A percentile compares a stretch with the other conserved stretches of the same genome.
Conservation (phyloP, 2,113 vertebrate species). For the Takifugu bimaculatus region DNA sequence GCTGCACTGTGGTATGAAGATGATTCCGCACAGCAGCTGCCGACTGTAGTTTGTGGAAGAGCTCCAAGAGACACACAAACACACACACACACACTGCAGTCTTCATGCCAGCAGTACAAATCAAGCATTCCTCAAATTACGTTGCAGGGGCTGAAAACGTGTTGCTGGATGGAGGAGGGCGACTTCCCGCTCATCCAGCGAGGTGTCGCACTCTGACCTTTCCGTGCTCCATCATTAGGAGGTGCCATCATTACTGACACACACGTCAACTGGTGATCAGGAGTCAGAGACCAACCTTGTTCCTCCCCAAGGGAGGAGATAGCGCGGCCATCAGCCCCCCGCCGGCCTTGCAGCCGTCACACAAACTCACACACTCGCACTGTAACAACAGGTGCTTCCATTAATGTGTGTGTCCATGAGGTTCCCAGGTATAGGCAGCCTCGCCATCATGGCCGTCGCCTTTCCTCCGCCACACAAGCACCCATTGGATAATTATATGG, state of each 20-base stretch:
- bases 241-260: slow-evolving; percentile 30
- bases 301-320: slow-evolving; percentile 14
- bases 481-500: too few relatives aligned
- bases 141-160: slow-evolving; percentile 14
- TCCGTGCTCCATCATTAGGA: slow-evolving; percentile 51
- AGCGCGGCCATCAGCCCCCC: slow-evolving; percentile 53
- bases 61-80: slow-evolving; percentile 26
- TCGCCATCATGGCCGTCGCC: too few relatives aligned
- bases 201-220: slow-evolving; percentile 37
- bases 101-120: slow-evolving; percentile 23
- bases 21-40: slow-evolving; percentile 52
- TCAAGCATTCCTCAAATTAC: slow-evolving; percentile 18
- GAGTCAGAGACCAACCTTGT: slow-evolving; percentile 40
- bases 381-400: too few relatives aligned
- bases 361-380: slow-evolving; percentile 3
- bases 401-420: too few relatives aligned
- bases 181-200: slow-evolving; percentile 5
- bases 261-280: slow-evolving; percentile 40
- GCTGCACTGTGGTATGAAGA: slow-evolving; percentile 42
- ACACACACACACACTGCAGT: slow-evolving; percentile 12
- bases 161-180: slow-evolving; percentile 7
- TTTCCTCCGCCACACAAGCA: too few relatives aligned
- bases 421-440: too few relatives aligned
- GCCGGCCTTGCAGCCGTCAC: slow-evolving; percentile 31
- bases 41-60: slow-evolving; percentile 46